Evolutionary conservation across 92 coral and sea anemone genomes (phyloP).

Genomic region (Hydrozoanthus gracilis): DNA sequence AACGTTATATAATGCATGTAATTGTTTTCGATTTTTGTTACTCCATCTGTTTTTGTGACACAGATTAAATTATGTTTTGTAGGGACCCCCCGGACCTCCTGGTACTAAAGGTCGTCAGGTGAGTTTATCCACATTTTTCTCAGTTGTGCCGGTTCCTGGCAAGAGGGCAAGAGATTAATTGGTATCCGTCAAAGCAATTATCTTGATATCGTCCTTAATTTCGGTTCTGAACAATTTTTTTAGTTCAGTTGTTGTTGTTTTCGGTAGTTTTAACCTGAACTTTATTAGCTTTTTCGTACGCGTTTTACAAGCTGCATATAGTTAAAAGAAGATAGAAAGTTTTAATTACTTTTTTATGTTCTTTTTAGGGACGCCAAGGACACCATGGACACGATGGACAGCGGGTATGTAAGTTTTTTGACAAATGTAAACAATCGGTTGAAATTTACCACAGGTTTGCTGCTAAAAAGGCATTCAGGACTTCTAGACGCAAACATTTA

Average conservation of each 20-base stretch:
- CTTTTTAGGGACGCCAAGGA: background rate
- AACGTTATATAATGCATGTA: too few relatives aligned
- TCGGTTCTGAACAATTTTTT: background rate
- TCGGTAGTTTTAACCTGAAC: too few relatives aligned
- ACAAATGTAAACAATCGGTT: too few relatives aligned
- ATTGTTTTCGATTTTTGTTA: background rate
- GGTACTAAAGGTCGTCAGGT: background rate
- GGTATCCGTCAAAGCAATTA: too few relatives aligned
- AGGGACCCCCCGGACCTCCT: background rate
- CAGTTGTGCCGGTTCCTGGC: too few relatives aligned
- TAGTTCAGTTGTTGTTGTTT: background rate
- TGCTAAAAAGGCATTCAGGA: too few relatives aligned
- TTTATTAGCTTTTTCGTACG: too few relatives aligned
- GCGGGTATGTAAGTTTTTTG: background rate
- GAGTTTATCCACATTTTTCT: background rate
- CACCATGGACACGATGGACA: constrained; percentile 1
- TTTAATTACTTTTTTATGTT: background rate
- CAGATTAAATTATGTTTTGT: background rate
- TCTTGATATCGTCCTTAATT: background rate
- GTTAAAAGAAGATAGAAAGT: too few relatives aligned
- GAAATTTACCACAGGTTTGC: too few relatives aligned
- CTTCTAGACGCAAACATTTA: too few relatives aligned
- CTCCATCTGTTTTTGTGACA: background rate
- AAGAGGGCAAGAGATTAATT: too few relatives aligned
- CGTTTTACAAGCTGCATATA: too few relatives aligned